Evolutionary conservation across 2,797 vertebrate genomes (phyloP), one percentile per base, ranked within the genome.

Genomic region (Falco novaeseelandiae): DNA sequence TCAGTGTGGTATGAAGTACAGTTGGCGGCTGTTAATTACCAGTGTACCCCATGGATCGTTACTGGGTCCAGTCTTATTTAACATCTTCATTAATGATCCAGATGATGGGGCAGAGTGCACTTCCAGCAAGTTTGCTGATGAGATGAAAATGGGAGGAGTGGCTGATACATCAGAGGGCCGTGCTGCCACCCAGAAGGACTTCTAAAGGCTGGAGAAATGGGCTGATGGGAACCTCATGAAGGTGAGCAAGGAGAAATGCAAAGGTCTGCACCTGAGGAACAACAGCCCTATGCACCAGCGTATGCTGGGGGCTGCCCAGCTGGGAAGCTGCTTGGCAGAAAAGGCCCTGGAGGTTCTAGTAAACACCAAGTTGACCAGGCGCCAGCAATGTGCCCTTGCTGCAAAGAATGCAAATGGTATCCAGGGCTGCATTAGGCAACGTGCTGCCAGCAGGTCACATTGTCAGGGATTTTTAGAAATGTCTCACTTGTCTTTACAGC

Each of bases 261-360:
- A 67, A 54, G 9, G 72, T 5, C 46, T 23, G 6, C 14, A n/a
- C 3, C 13, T 42, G 20, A 4, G 15, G 16, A 74, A 23, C 25
- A 78, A 26, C 8, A 71, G 5, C 6, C 3, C 12, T 10, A 54
- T 59, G 7, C 5, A 36, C 6, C 9, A 51, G 5, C 5, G 1
- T 26, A n/a, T 26, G 12, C 4, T 32, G 7, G 2, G 8, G 0
- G 0, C 14, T 61, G 9, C 25, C 19, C 17, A 8, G 0, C 13
- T 57, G 14, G 21, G 59, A 80, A 62, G n/a, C 16, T 44, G 4
- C 42, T 54, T 32, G 20, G 14, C 32, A n/a, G 44, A 86, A 72
- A 25, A 67, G 5, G 23, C 9, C 3, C 6, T 40, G 7, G 32
- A 72, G 6, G 5, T 40, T 61, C 14, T 19, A 21, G 8, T 18